Conservation (phyloP, 2,113 vertebrate genomes). For the Marmota monax region DNA sequence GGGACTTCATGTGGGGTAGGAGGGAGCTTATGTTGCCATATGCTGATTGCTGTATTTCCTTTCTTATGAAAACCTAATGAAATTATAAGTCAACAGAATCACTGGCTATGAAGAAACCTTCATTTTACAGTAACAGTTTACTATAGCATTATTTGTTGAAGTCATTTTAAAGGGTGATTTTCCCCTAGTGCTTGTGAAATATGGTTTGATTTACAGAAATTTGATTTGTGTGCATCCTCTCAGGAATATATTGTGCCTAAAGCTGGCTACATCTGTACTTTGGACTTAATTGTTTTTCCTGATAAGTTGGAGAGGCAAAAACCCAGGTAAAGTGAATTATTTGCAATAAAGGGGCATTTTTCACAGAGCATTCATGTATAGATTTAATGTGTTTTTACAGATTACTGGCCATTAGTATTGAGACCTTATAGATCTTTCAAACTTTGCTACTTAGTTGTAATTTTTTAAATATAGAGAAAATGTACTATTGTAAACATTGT, state of each 20-base stretch:
- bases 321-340: constrained; percentile 33
- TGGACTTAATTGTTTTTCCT: constrained; percentile 46
- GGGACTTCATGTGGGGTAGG: no score
- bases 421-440: background rate
- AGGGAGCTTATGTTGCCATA: no score
- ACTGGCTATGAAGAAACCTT: background rate
- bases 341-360: constrained; percentile 28
- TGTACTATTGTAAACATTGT: background rate
- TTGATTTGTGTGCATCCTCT: constrained; percentile 36
- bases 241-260: background rate
- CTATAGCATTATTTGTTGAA: background rate
- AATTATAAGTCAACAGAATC: constrained; percentile 15
- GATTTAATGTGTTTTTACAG: constrained; percentile 30
- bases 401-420: constrained; percentile 4
- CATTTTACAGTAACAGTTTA: constrained; percentile 26
- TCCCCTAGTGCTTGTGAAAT: background rate
- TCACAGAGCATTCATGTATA: background rate
- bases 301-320: background rate
- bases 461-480: constrained; percentile 40
- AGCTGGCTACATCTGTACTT: background rate
- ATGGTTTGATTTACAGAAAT: constrained; percentile 32
- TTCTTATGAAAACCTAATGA: background rate
- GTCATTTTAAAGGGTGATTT: background rate
- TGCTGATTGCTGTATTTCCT: constrained; percentile 16
- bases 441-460: background rate